A percentile compares a stretch with the other conserved stretches of the same genome.
These are phyloP conservation scores for Philaethria dido DNA, from an alignment of 2,888 invertebrate genomes.

Conservation along the genomic window DNA sequence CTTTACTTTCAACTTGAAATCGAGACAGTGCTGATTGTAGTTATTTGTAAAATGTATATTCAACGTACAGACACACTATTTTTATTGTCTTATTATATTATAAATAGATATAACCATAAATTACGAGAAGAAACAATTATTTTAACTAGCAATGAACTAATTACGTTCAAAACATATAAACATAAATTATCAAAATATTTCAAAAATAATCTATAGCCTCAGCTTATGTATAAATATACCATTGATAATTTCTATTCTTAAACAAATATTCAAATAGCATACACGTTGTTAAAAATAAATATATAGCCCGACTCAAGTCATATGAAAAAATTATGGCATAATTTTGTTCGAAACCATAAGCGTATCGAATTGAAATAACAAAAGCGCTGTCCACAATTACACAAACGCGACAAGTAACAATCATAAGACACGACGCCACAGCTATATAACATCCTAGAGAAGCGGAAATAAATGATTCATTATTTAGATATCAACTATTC, in stretches of 20 bases:
- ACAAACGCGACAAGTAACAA: not conserved
- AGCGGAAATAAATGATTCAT: conserved; percentile 9
- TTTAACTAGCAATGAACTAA: too few species aligned
- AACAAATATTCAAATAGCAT: not conserved
- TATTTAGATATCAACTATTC: not conserved
- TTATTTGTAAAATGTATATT: too few species aligned
- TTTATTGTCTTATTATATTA: too few species aligned
- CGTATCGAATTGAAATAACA: conserved; percentile 21
- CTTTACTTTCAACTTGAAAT: too few species aligned
- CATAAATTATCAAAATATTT: too few species aligned
- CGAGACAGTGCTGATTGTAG: too few species aligned
- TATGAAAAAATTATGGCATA: conserved; percentile 6
- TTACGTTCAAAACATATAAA: too few species aligned
- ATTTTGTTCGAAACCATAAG: not conserved
- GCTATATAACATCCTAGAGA: conserved; percentile 19
- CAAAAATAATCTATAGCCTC: too few species aligned
- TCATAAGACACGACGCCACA: not conserved
- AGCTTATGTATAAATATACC: not conserved
- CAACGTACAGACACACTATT: too few species aligned
- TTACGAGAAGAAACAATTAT: too few species aligned
- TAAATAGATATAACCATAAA: too few species aligned
- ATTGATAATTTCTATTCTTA: not conserved
- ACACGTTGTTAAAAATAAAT: not conserved
- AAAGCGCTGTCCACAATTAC: not conserved
- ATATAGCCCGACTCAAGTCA: not conserved